These are phyloP conservation scores for Xestoiulus laeticollis DNA, from an alignment of 2,888 invertebrate genomes.

Conservation along the genomic window DNA sequence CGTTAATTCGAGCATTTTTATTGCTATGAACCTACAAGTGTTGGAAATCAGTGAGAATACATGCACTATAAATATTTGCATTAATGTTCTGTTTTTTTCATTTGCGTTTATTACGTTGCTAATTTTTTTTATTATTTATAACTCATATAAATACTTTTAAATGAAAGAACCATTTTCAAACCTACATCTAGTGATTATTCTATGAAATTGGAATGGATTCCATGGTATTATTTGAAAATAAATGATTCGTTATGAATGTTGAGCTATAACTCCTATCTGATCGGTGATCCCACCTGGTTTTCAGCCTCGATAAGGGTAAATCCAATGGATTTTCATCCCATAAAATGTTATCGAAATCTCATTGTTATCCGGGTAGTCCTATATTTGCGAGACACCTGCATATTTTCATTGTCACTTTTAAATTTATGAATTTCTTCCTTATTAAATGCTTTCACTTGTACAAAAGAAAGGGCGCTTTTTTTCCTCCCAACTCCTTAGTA, in stretches of 20 bases:
- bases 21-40: no score
- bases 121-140: no score
- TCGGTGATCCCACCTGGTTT: background rate
- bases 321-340: background rate
- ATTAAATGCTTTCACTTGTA: background rate
- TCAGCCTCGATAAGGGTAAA: background rate
- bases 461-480: background rate
- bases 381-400: background rate
- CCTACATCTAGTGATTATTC: no score
- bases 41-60: no score
- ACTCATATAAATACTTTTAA: no score
- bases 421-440: background rate
- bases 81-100: no score
- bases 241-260: background rate
- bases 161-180: no score
- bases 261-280: background rate
- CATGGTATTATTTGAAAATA: background rate
- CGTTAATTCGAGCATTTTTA: no score
- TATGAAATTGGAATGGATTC: no score
- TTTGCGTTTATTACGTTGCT: no score
- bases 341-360: background rate
- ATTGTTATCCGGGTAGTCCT: background rate
- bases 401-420: constrained; percentile 27
- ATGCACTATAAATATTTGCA: no score
- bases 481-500: background rate